Evolutionary conservation across 2,797 vertebrate genomes (phyloP).

Genomic region (Lophius americanus): DNA sequence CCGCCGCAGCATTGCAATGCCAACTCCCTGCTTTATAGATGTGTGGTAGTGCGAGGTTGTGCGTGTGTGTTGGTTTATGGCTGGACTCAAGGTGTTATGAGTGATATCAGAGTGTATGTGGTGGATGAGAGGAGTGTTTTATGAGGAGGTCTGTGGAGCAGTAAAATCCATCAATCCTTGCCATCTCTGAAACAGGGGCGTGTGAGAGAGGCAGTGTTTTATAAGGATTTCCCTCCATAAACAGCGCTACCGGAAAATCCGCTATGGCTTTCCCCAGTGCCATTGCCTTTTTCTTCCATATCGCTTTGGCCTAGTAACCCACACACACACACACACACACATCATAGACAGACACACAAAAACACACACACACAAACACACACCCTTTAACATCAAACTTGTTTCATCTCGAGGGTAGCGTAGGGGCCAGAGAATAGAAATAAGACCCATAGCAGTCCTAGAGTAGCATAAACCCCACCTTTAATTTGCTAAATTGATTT

Average conservation of each 20-base stretch:
- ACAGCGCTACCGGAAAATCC: conserved; percentile 34
- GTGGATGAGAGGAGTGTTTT: conserved; percentile 72
- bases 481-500: conserved; percentile 47
- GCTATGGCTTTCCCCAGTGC: conserved; percentile 34
- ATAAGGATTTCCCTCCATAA: conserved; percentile 65
- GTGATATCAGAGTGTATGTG: conserved; percentile 71
- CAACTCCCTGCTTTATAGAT: conserved; percentile 68
- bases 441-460: conserved; percentile 5
- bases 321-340: too few relatives aligned
- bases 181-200: conserved; percentile 41
- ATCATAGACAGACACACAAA: too few relatives aligned
- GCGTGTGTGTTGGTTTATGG: conserved; percentile 60
- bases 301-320: conserved; percentile 53
- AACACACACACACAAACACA: conserved; percentile 1
- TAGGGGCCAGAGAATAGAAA: conserved; percentile 22
- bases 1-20: conserved; percentile 69
- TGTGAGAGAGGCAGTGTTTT: conserved; percentile 10
- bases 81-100: conserved; percentile 77
- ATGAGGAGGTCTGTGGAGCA: conserved; percentile 64
- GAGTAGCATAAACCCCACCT: conserved; percentile 19
- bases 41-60: conserved; percentile 35
- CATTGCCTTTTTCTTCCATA: conserved; percentile 37
- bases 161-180: conserved; percentile 74
- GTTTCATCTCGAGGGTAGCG: conserved; percentile 18
- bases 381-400: conserved; percentile 16